Base-by-base conservation (phyloP, 2,113 vertebrate genomes). In the Reinhardtius hippoglossoides region DNA sequence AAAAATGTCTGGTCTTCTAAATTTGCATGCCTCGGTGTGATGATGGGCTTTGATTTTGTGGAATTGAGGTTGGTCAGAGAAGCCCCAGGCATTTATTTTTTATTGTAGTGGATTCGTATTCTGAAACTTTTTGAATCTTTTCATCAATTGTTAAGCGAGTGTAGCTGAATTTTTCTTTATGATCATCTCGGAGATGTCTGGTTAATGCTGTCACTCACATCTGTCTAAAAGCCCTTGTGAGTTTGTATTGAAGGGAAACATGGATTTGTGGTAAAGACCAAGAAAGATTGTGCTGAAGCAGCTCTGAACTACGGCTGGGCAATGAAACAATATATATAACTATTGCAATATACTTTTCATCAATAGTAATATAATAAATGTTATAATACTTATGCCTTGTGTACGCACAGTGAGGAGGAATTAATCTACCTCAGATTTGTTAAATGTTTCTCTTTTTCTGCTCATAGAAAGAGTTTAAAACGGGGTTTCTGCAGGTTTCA, bases 101-200 rank as follows among this genome's bases (percentile, higher is more conserved):
- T 61, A 81, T 8, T 74, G 37, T 68, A 76, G 44, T 60, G 31
- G 8, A 74, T 77, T 50, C 68, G 68, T 66, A 71, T 68, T 81
- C 61, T 82, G 59, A 74, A 67, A 54, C 46, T 61, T 65, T 44
- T 10, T 10, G 60, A 77, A 60, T 56, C 54, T 75, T 85, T 81
- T 90, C 66, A 87, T 88, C 48, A 84, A 66, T 76, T 88, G 57
- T 79, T 84, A 37, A 87, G 40, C 2, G 9, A 76, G 50, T 61
- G 23, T 13, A 21, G 67, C 69, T 81, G 73, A 79, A 80, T 83
- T 78, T 86, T 88, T 84, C 67, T 73, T 84, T 84, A 50, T 84
- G 79, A 86, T 91, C 79, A 83, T 72, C 54, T 71, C 52, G 69
- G 66, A 80, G 67, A 67, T 57, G 56, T 80, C 74, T 26, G 61